Percentiles rank a stretch among this genome's conserved stretches.
These are phyloP conservation scores for Enhydra lutris DNA, from an alignment of 2,113 vertebrate genomes.

Conservation along the genomic window DNA sequence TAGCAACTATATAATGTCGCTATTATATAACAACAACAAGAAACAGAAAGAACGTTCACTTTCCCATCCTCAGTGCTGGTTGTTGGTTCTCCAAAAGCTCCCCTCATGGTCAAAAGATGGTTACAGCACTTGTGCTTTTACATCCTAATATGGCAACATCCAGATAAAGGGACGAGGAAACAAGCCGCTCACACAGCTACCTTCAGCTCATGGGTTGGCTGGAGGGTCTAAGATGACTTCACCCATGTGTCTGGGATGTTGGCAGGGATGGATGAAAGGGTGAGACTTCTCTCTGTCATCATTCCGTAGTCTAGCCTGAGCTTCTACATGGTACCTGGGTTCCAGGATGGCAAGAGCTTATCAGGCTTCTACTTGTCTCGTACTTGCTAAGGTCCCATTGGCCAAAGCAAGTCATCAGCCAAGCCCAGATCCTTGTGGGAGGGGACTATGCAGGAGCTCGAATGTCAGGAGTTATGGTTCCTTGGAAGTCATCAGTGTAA, in stretches of 20 bases:
- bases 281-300: not conserved
- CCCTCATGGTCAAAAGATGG: not conserved
- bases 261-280: not conserved
- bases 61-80: not conserved
- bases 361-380: not conserved
- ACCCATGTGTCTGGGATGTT: not conserved
- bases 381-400: not conserved
- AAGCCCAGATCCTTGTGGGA: not conserved
- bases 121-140: not conserved
- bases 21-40: too few relatives aligned
- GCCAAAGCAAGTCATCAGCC: not conserved
- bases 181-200: not conserved
- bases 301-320: not conserved
- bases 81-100: not conserved
- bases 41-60: too few relatives aligned
- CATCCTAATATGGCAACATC: not conserved
- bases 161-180: not conserved
- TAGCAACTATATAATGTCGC: not conserved
- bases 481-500: not conserved
- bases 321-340: not conserved
- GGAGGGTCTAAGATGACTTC: not conserved
- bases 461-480: not conserved
- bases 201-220: not conserved
- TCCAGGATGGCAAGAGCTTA: not conserved
- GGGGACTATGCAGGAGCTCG: not conserved